These are phyloP conservation scores for Tillus elongatus DNA, from an alignment of 2,888 invertebrate species.

Conservation along the genomic window DNA sequence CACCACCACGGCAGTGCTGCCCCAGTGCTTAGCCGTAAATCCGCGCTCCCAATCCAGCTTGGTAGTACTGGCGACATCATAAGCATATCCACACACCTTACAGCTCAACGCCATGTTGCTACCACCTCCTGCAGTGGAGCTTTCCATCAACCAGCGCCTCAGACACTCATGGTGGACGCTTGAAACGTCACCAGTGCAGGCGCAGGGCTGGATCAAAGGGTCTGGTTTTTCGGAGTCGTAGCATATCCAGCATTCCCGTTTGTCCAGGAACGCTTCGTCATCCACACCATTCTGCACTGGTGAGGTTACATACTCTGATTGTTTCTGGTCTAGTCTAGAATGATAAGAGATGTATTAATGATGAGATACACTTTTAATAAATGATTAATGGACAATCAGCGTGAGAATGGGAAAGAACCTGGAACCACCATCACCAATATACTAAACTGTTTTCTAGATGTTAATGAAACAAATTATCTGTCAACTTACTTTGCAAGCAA, in stretches of 20 bases:
- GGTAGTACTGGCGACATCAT: slow-evolving; percentile 68
- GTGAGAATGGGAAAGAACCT: no score
- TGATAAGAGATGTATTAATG: no score
- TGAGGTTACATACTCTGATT: neutral
- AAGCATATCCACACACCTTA: slow-evolving; percentile 68
- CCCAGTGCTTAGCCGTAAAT: slow-evolving; percentile 75
- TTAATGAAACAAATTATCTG: no score
- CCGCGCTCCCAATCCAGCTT: slow-evolving; percentile 77
- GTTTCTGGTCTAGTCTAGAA: slow-evolving; percentile 1
- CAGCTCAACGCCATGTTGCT: slow-evolving; percentile 10
- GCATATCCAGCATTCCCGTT: slow-evolving; percentile 87
- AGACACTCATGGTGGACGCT: slow-evolving; percentile 88
- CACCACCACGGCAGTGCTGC: slow-evolving; percentile 70
- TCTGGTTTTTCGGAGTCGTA: slow-evolving; percentile 75
- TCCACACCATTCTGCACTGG: slow-evolving; percentile 18
- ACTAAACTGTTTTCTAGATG: neutral
- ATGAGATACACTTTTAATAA: no score
- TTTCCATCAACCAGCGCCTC: slow-evolving; percentile 82
- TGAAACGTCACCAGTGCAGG: slow-evolving; percentile 86
- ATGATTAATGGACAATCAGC: no score
- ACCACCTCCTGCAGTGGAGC: slow-evolving; percentile 29
- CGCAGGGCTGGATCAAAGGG: slow-evolving; percentile 80
- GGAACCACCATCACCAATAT: no score
- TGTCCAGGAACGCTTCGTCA: slow-evolving; percentile 49
- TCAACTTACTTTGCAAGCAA: slow-evolving; percentile 52